Conservation (phyloP, 2,797 vertebrate species). For the Sebastes iracundus region DNA sequence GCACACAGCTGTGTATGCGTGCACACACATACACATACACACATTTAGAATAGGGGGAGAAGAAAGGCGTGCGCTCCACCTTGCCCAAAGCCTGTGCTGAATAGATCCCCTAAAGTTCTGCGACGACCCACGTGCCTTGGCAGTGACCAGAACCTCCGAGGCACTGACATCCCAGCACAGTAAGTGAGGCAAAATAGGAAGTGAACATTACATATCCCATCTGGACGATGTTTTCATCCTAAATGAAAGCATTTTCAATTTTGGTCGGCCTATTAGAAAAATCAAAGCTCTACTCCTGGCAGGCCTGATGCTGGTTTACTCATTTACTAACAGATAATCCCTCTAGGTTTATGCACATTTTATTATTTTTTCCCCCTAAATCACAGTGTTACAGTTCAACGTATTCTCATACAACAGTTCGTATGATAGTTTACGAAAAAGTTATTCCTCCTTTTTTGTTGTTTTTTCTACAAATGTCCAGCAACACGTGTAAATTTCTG, state of each 20-base stretch:
- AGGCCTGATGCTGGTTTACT: background rate
- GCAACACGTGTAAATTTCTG: no score
- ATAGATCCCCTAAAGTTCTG: conserved; percentile 98
- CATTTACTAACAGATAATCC: background rate
- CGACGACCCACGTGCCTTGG: conserved; percentile 93
- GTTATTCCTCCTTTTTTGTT: no score
- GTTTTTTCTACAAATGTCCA: no score
- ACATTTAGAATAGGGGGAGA: conserved; percentile 57
- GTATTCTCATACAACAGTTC: no score
- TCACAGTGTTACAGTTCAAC: background rate
- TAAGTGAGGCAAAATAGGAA: conserved; percentile 85
- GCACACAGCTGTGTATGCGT: conserved; percentile 5
- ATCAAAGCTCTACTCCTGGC: background rate
- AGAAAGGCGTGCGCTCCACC: conserved; percentile 89
- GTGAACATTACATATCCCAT: conserved; percentile 72
- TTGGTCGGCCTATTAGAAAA: background rate
- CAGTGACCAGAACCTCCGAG: conserved; percentile 97
- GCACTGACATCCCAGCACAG: conserved; percentile 88
- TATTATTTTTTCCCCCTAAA: background rate
- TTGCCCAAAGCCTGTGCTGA: conserved; percentile 94
- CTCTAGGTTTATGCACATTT: background rate
- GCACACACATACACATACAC: conserved; percentile 8
- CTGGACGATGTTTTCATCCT: conserved; percentile 38
- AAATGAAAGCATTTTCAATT: conserved; percentile 19
- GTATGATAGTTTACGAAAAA: no score